phyloP scores from a whole-genome alignment of 2,888 invertebrate species.

The Gastrophysa polygoni region DNA sequence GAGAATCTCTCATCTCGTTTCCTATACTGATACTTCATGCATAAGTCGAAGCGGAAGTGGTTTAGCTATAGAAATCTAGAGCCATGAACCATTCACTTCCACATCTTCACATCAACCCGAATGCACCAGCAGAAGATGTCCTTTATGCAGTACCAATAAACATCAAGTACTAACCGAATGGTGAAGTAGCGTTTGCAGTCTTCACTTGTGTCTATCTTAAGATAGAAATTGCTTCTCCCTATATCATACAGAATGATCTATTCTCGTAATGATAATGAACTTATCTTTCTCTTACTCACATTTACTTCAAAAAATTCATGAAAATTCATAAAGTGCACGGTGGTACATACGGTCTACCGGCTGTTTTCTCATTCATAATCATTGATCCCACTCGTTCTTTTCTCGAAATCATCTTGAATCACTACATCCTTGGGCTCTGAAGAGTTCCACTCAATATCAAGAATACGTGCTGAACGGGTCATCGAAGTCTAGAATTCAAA shows the following conservation, averaged over 20 bases:
- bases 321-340: background rate
- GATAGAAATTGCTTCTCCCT: background rate
- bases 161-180: background rate
- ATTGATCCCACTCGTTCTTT: background rate
- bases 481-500: background rate
- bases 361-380: background rate
- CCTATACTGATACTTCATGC: background rate
- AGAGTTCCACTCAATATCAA: background rate
- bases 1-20: background rate
- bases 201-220: background rate
- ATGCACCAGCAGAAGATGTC: constrained; percentile 4
- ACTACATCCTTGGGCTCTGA: background rate
- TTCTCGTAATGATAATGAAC: background rate
- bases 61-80: background rate
- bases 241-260: background rate
- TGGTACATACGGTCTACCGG: background rate
- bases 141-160: constrained; percentile 13
- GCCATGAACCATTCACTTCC: constrained; percentile 1
- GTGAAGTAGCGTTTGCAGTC: background rate
- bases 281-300: background rate
- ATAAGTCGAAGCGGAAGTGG: background rate
- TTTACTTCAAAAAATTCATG: background rate
- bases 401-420: background rate
- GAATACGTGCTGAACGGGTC: background rate
- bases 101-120: constrained; percentile 8